Base-by-base conservation (phyloP, 2,797 vertebrate species). In the Merluccius polli region DNA sequence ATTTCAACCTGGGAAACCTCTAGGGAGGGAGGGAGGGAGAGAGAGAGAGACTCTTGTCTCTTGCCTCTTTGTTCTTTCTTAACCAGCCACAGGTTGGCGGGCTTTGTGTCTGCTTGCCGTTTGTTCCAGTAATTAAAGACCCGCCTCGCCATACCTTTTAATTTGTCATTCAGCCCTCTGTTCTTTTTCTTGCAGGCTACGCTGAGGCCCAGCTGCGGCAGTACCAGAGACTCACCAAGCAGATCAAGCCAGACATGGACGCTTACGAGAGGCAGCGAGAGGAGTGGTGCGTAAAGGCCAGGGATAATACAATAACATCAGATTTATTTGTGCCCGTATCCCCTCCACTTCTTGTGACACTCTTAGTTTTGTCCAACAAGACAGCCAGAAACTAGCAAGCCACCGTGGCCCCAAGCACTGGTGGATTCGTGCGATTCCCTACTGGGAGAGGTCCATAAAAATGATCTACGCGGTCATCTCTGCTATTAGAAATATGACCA, bases 181-280 rank as follows among this genome's bases (percentile, higher is more conserved):
- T 65, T n/a, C 9, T 65, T 65, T 24, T 29, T 11, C 1, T 65
- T 27, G 38, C 81, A 99, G 98, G 98, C 79, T 99, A 96, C 1
- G 97, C 98, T 0, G 96, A 98, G 35, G 98, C 98, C 29, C 98
- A 99, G 78, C 90, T 98, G 74, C 93, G 98, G 30, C 97, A 99
- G 86, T 99, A 99, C 91, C 98, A 98, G 87, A 86, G 98, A 72
- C 90, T 99, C 85, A 97, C 96, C 1, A 96, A 87, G 88, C 97
- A 99, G 92, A 98, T 99, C 90, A 95, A 91, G 85, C 98, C 98
- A 1, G 95, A 99, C 92, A 90, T 98, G 94, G 95, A 97, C 41
- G 77, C 90, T 24, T 99, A 99, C 0, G 94, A 95, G 87, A 94
- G 78, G 80, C 94, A 96, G 81, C 94, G 94, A 72, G 95, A 96